Percentiles rank a stretch among this genome's conserved stretches.
Conservation (phyloP, 2,113 vertebrate genomes). For the Saguinus imperator region DNA sequence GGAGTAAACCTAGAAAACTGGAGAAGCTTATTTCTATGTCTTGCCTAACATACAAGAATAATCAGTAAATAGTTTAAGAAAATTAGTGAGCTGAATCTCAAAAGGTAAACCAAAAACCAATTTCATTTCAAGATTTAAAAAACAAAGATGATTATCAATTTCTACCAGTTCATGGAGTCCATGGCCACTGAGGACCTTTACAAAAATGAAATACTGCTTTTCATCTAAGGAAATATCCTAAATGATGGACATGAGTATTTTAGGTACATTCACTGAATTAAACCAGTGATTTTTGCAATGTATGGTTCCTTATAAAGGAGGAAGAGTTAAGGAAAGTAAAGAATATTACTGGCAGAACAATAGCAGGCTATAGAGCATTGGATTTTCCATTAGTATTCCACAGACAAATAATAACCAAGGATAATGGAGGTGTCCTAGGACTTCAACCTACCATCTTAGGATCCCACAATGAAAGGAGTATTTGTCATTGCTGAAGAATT, state of each 20-base stretch:
- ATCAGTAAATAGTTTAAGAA: neutral
- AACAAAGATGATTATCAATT: neutral
- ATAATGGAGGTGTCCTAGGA: neutral
- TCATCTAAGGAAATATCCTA: slow-evolving; percentile 6
- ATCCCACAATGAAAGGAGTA: slow-evolving; percentile 39
- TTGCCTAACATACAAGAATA: neutral
- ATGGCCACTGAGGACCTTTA: neutral
- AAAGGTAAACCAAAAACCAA: slow-evolving; percentile 17
- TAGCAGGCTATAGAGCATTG: neutral
- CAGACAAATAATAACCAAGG: slow-evolving; percentile 9
- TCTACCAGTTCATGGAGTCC: neutral
- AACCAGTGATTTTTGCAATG: neutral
- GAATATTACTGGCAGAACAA: neutral
- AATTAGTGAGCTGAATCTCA: neutral
- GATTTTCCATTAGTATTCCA: slow-evolving; percentile 4
- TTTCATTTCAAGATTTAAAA: slow-evolving; percentile 24
- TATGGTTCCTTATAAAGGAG: neutral
- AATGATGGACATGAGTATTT: neutral
- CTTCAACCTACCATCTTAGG: neutral
- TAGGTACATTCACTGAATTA: neutral
- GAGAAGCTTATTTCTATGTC: neutral
- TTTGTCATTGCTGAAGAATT: slow-evolving; percentile 31
- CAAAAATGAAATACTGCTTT: neutral
- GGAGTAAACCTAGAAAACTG: slow-evolving; percentile 15
- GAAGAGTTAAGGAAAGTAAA: neutral